Conservation (phyloP, 2,888 invertebrate species). For the Noctua fimbriata region DNA sequence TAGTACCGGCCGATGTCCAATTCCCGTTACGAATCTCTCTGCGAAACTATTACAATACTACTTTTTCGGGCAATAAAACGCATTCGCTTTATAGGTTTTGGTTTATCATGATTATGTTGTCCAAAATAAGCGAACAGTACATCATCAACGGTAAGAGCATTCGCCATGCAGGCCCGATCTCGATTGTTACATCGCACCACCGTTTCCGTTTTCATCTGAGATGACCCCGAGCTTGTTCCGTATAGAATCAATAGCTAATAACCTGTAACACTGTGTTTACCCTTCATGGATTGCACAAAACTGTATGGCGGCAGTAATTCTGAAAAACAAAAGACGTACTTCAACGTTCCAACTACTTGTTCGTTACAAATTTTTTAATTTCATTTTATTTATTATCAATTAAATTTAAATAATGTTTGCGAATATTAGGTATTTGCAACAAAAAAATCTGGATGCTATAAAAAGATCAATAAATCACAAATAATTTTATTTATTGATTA, state of each 20-base stretch:
- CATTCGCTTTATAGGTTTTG: not conserved
- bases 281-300: conserved; percentile 1
- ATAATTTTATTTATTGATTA: conserved; percentile 20
- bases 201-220: conserved; percentile 8
- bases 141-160: conserved; percentile 17
- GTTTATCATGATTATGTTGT: conserved; percentile 9
- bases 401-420: no score
- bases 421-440: not conserved
- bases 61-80: not conserved
- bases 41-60: not conserved
- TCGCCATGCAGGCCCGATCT: conserved; percentile 23
- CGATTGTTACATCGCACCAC: conserved; percentile 38
- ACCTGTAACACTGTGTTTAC: conserved; percentile 29
- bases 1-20: not conserved
- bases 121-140: not conserved
- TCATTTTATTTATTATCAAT: no score
- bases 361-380: no score
- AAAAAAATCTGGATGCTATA: not conserved
- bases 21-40: not conserved
- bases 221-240: not conserved
- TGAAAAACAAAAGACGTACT: not conserved
- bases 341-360: no score
- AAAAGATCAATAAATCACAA: not conserved
- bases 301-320: not conserved
- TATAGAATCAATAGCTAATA: conserved; percentile 25